Conservation (phyloP, 2,797 vertebrate genomes). For the Furcifer pardalis region DNA sequence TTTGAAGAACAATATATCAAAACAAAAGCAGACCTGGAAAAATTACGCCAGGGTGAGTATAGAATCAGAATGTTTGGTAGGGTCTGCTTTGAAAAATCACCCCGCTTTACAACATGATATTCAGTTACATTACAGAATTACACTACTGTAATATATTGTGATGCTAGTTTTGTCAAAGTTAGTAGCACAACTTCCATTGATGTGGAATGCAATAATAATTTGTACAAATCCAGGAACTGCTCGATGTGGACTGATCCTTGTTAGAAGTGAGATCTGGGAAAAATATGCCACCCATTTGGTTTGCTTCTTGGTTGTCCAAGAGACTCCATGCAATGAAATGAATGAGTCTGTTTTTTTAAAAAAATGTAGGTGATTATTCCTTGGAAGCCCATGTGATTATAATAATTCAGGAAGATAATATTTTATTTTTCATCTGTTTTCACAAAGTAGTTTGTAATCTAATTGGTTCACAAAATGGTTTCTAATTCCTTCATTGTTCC, state of each 20-base stretch:
- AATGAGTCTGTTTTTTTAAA: no score
- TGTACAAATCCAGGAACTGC: neutral
- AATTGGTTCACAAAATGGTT: no score
- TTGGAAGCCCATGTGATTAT: neutral
- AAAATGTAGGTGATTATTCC: neutral
- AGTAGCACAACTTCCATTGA: neutral
- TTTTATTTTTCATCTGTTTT: no score
- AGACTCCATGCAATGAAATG: no score
- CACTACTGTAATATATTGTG: neutral
- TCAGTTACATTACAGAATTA: neutral
- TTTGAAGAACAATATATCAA: slow-evolving; percentile 85
- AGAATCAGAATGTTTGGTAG: neutral
- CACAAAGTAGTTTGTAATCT: no score
- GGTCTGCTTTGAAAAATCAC: neutral
- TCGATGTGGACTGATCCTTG: no score
- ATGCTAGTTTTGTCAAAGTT: neutral
- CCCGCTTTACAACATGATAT: neutral
- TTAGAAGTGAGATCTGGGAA: no score
- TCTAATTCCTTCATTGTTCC: neutral
- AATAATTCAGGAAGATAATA: neutral
- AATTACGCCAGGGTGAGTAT: slow-evolving; percentile 77
- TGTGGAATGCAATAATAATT: neutral
- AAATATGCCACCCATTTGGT: no score
- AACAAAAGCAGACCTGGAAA: slow-evolving; percentile 76
- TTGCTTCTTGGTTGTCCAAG: no score